A percentile compares a stretch with the other conserved stretches of the same genome.
phyloP scores from a whole-genome alignment of 1,140 invertebrate genomes.

The Megalonaias nervosa region DNA sequence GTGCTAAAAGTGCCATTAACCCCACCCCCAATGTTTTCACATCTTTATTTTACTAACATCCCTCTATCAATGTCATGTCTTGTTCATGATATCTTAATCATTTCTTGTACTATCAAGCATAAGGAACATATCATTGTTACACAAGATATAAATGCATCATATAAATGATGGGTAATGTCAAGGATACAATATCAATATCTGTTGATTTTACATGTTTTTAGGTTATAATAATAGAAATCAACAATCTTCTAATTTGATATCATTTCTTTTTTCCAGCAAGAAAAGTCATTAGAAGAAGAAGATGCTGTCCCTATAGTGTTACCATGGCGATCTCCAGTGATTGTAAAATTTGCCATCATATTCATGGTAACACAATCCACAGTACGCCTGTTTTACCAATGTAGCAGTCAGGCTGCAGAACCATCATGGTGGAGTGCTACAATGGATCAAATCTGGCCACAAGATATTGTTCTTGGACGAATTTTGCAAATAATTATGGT shows the following conservation, averaged over 20 bases:
- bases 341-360: slow-evolving; percentile 19
- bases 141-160: no score
- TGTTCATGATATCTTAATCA: no score
- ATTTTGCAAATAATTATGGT: slow-evolving; percentile 20
- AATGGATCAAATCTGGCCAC: slow-evolving; percentile 2
- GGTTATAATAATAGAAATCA: not conserved
- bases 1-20: no score
- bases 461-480: slow-evolving; percentile 15
- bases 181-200: no score
- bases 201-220: not conserved
- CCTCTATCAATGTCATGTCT: no score
- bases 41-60: no score
- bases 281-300: slow-evolving; percentile 12
- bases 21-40: no score
- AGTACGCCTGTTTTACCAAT: slow-evolving; percentile 16
- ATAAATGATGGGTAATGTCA: no score
- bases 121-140: no score
- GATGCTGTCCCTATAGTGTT: not conserved
- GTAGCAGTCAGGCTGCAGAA: not conserved
- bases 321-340: slow-evolving; percentile 15
- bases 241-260: not conserved
- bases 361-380: slow-evolving; percentile 27
- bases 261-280: slow-evolving; percentile 17
- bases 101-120: no score
- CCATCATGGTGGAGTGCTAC: not conserved